phyloP scores from a whole-genome alignment of 2,113 vertebrate genomes.

The Dendrocopos noguchii region DNA sequence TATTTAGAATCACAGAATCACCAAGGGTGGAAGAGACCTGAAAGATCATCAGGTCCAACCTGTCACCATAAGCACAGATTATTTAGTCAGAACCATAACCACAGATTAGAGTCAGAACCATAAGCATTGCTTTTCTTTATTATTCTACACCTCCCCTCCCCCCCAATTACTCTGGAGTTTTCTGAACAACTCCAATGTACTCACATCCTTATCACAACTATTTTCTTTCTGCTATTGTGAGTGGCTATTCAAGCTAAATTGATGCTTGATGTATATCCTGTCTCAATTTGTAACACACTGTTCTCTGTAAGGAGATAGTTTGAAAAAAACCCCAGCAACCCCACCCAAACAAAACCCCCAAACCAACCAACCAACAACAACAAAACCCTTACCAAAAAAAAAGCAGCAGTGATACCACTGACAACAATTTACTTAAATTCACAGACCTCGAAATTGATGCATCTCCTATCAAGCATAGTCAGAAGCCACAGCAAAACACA shows the following conservation, averaged over 20 bases:
- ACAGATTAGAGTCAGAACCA: slow-evolving; percentile 2
- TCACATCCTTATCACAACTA: slow-evolving; percentile 43
- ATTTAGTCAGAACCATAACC: no score
- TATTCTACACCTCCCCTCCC: not conserved
- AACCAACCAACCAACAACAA: no score
- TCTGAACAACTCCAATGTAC: slow-evolving; percentile 61
- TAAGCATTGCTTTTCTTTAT: not conserved
- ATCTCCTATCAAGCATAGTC: slow-evolving; percentile 76
- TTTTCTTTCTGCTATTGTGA: slow-evolving; percentile 63
- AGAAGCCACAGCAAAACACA: slow-evolving; percentile 70
- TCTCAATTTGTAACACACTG: slow-evolving; percentile 66
- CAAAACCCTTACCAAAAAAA: not conserved
- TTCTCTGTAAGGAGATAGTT: slow-evolving; percentile 70
- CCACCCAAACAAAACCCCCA: no score
- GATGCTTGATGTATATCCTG: slow-evolving; percentile 73
- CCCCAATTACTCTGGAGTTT: slow-evolving; percentile 67
- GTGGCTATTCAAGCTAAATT: slow-evolving; percentile 73
- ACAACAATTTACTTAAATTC: slow-evolving; percentile 79
- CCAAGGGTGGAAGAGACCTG: no score
- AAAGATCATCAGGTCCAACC: no score
- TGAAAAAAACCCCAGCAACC: slow-evolving; percentile 28
- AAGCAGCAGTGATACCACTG: slow-evolving; percentile 59
- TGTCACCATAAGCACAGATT: not conserved
- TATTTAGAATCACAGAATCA: not conserved
- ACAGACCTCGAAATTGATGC: slow-evolving; percentile 77